Base-by-base conservation (phyloP, 2,888 invertebrate species). In the Stenoptilia bipunctidactyla region DNA sequence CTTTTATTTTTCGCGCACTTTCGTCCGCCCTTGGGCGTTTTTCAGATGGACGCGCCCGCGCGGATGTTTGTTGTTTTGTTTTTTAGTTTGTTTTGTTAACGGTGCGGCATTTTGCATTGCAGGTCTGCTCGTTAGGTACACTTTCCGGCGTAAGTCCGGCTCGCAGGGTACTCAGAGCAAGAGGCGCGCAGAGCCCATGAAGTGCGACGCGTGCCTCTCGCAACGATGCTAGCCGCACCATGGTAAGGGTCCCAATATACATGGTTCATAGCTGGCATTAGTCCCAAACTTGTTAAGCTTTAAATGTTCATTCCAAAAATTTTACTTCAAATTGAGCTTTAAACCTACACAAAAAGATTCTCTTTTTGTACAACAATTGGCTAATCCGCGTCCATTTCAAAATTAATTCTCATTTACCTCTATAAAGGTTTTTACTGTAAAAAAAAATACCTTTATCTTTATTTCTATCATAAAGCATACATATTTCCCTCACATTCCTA, bases 51-150 rank as follows among this genome's bases (percentile, higher is more conserved):
- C 82, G 80, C 83, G 82, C 77, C 62, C 70, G 65, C 63, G 66
- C 20, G 20, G 20, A 3, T 20, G 20, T 20, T 20, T 20, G 20
- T 20, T 20, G 8, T 74, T 66, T 70, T 68, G 55, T 76, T 73
- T 66, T 70, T 66, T 65, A n/a, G 56, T 74, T 73, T 75, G 57
- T 79, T 80, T 77, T 79, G 74, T 77, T 83, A 83, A 83, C 83
- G 80, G 79, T 82, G 66, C 72, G 73, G 77, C 83, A 66, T 84
- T 84, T 83, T 82, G 73, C 77, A 82, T 85, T 85, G 74, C 85
- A 85, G 85, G 85, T 85, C 84, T 85, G 66, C 84, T 85, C 80
- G 85, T 85, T 85, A 85, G 85, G 85, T 85, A 85, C 83, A 85
- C 85, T 76, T 85, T 85, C 76, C 85, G 85, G 69, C 84, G 84